These are phyloP conservation scores for Drosophila quinaria DNA, from an alignment of 2,888 invertebrate species.

Conservation along the genomic window DNA sequence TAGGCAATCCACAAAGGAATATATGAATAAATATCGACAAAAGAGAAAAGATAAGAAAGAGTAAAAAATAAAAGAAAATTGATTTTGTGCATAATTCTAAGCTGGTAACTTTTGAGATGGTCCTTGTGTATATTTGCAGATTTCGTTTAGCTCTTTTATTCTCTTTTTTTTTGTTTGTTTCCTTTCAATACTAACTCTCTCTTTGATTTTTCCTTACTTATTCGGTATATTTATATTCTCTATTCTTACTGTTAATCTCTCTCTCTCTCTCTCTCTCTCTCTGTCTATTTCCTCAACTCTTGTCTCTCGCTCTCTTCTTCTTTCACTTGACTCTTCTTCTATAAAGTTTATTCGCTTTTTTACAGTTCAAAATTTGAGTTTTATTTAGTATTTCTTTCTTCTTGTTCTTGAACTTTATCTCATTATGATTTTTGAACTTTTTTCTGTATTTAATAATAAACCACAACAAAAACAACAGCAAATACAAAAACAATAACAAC, in stretches of 20 bases:
- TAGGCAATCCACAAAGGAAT: slow-evolving; percentile 25
- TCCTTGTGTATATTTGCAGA: slow-evolving; percentile 89
- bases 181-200: slow-evolving; percentile 13
- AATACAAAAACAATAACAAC: slow-evolving; percentile 49
- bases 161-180: slow-evolving; percentile 23
- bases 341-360: slow-evolving; percentile 49
- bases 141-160: slow-evolving; percentile 44
- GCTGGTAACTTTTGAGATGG: slow-evolving; percentile 97
- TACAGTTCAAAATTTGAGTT: slow-evolving; percentile 33
- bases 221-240: slow-evolving; percentile 35
- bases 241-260: slow-evolving; percentile 25
- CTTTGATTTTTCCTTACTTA: slow-evolving; percentile 19
- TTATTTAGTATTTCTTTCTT: slow-evolving; percentile 28
- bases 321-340: slow-evolving; percentile 35
- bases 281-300: slow-evolving; percentile 38
- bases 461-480: slow-evolving; percentile 49
- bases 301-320: slow-evolving; percentile 47
- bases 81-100: slow-evolving; percentile 63
- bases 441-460: slow-evolving; percentile 44
- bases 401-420: slow-evolving; percentile 17
- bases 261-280: slow-evolving; percentile 38
- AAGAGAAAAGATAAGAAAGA: background rate
- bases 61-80: slow-evolving; percentile 9
- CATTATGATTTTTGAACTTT: slow-evolving; percentile 22
- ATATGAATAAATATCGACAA: slow-evolving; percentile 7